These are phyloP conservation scores for Pampus argenteus DNA, from an alignment of 2,797 vertebrate species.

Conservation along the genomic window DNA sequence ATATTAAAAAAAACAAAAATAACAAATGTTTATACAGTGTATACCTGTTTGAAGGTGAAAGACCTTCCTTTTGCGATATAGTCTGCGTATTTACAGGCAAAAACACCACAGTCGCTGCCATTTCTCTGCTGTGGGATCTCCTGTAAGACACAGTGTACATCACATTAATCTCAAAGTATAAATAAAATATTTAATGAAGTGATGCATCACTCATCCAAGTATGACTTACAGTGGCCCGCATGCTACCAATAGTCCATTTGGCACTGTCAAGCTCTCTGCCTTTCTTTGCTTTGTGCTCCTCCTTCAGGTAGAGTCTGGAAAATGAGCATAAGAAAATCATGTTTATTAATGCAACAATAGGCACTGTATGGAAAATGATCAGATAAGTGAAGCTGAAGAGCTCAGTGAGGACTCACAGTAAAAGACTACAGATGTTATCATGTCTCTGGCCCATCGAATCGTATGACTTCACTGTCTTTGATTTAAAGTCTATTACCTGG, in stretches of 20 bases:
- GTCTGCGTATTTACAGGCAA: conserved; percentile 95
- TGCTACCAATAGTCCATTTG: conserved; percentile 89
- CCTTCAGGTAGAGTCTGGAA: conserved; percentile 89
- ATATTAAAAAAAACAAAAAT: neutral
- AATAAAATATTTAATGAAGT: neutral
- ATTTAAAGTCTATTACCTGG: conserved; percentile 90
- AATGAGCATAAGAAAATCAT: conserved; percentile 40
- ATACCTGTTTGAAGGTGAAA: conserved; percentile 91
- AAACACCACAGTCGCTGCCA: conserved; percentile 95
- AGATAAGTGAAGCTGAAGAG: conserved; percentile 1
- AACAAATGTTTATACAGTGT: neutral
- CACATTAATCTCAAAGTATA: neutral
- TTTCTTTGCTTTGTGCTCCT: conserved; percentile 91
- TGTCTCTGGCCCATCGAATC: conserved; percentile 93
- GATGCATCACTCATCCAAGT: neutral
- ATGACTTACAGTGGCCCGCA: conserved; percentile 83
- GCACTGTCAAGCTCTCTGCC: conserved; percentile 84
- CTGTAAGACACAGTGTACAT: conserved; percentile 69
- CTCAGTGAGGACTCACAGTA: conserved; percentile 87
- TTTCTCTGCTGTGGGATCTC: conserved; percentile 95
- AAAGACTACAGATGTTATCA: conserved; percentile 86
- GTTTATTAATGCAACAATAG: neutral
- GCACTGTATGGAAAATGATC: neutral
- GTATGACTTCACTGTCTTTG: conserved; percentile 88
- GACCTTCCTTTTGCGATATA: conserved; percentile 88